These are phyloP conservation scores for Chrysolina americana DNA, from an alignment of 2,888 invertebrate genomes.

Conservation along the genomic window DNA sequence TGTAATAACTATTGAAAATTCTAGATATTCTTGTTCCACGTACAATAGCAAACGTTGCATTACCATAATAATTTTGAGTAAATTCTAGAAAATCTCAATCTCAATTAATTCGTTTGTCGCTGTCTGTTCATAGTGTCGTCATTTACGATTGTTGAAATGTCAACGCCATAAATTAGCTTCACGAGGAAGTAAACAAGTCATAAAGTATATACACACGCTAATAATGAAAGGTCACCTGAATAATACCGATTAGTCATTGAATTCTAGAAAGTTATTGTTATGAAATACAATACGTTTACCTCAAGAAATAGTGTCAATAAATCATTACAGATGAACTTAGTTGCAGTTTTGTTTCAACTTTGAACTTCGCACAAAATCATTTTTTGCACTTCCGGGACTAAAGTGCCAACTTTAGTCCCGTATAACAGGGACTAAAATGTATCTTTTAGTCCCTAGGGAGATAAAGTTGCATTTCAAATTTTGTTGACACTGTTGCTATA, in stretches of 20 bases:
- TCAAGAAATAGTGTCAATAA: neutral
- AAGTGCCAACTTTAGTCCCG: too few relatives aligned
- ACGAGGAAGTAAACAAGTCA: constrained; percentile 10
- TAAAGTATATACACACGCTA: neutral
- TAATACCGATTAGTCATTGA: constrained; percentile 4
- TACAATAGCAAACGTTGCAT: too few relatives aligned
- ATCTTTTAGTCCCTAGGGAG: too few relatives aligned
- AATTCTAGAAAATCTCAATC: too few relatives aligned
- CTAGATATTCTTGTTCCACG: too few relatives aligned
- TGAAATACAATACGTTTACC: constrained; percentile 11
- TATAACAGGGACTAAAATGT: too few relatives aligned
- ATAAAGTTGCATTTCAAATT: too few relatives aligned
- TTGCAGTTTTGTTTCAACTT: neutral
- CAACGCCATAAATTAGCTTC: constrained; percentile 6
- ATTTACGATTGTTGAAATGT: constrained; percentile 39
- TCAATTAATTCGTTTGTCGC: neutral
- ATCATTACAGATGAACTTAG: neutral
- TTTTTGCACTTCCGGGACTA: too few relatives aligned
- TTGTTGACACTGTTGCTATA: too few relatives aligned
- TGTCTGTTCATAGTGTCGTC: neutral
- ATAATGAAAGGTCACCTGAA: constrained; percentile 7
- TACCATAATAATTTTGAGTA: too few relatives aligned
- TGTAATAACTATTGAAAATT: too few relatives aligned
- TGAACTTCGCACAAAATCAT: neutral
- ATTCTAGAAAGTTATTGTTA: constrained; percentile 5